Percentiles rank a stretch among this genome's conserved stretches.
Evolutionary conservation across 1,140 invertebrate species (phyloP).

Genomic region (Batillaria attramentaria): DNA sequence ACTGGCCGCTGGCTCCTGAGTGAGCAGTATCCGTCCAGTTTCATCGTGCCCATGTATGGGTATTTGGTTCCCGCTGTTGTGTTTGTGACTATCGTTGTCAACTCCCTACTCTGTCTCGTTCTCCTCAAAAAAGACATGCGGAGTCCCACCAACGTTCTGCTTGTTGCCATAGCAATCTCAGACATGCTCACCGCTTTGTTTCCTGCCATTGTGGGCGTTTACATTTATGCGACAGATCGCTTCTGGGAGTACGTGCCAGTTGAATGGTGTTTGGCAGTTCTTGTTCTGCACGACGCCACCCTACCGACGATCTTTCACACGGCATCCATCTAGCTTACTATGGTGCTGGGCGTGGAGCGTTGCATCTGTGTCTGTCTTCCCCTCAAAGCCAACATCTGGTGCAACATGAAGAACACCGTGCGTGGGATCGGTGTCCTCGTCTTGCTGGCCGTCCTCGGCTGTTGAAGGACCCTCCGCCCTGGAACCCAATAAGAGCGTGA

Average conservation of each 20-base stretch:
- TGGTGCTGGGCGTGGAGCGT: constrained; percentile 86
- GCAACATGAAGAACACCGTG: constrained; percentile 86
- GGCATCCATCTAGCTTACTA: constrained; percentile 89
- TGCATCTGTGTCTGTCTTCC: constrained; percentile 95
- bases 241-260: constrained; percentile 75
- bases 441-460: constrained; percentile 80
- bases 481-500: no score
- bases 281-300: constrained; percentile 73
- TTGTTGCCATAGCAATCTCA: constrained; percentile 89
- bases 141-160: constrained; percentile 80
- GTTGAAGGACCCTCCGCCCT: no score
- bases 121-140: constrained; percentile 78
- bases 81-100: constrained; percentile 88
- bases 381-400: constrained; percentile 86
- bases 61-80: constrained; percentile 88
- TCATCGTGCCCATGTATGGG: constrained; percentile 61
- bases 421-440: constrained; percentile 84
- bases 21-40: constrained; percentile 51
- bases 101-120: constrained; percentile 87
- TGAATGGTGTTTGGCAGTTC: constrained; percentile 72
- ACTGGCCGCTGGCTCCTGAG: no score
- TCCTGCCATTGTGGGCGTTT: constrained; percentile 88
- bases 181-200: constrained; percentile 93
- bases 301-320: constrained; percentile 94
- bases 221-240: constrained; percentile 92